A percentile compares a stretch with the other conserved stretches of the same genome.
Evolutionary conservation across 2,888 invertebrate genomes (phyloP).

Genomic region (Dicyrtomina minuta): DNA sequence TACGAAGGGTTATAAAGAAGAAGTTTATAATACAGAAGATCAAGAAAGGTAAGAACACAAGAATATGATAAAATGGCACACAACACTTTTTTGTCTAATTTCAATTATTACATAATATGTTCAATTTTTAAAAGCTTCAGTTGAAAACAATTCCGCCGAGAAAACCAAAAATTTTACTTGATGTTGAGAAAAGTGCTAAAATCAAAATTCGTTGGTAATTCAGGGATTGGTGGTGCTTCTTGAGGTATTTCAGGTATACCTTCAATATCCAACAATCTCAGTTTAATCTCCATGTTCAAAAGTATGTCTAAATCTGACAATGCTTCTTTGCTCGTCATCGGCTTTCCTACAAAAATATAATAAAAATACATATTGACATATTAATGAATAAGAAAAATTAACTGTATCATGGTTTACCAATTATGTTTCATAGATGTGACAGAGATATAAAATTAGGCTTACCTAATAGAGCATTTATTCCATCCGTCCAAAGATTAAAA

Average conservation of each 20-base stretch:
- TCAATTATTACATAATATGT: not conserved
- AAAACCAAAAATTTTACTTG: constrained; percentile 4
- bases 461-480: constrained; percentile 81
- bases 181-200: constrained; percentile 62
- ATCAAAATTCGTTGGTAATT: constrained; percentile 83
- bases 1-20: too few species aligned
- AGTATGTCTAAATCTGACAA: constrained; percentile 87
- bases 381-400: not conserved
- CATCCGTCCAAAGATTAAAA: constrained; percentile 94
- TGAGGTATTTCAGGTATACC: constrained; percentile 91
- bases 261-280: constrained; percentile 88
- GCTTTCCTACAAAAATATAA: constrained; percentile 62
- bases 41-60: not conserved
- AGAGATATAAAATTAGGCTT: constrained; percentile 38
- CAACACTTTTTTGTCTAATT: not conserved
- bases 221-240: constrained; percentile 86
- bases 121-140: not conserved
- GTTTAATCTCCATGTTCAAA: constrained; percentile 93
- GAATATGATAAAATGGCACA: not conserved
- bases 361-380: not conserved
- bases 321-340: constrained; percentile 85
- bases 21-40: not conserved
- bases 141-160: not conserved
- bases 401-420: too few species aligned
- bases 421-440: too few species aligned